These are phyloP conservation scores for Eleginops maclovinus DNA, from an alignment of 2,113 vertebrate genomes.

Conservation along the genomic window DNA sequence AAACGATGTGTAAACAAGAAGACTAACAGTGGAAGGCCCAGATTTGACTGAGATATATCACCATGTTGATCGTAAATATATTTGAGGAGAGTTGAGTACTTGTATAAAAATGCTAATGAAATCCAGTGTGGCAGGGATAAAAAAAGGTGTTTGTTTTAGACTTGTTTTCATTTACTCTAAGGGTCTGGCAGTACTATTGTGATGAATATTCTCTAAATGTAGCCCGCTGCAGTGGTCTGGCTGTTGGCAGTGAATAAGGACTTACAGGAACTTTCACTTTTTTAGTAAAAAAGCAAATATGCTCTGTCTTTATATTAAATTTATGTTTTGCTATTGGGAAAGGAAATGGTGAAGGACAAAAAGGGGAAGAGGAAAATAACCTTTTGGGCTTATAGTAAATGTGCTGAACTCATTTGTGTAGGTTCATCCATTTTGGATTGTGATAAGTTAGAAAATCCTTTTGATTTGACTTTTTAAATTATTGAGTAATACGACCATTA, in stretches of 20 bases:
- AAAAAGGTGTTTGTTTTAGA: constrained; percentile 44
- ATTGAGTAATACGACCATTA: neutral
- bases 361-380: neutral
- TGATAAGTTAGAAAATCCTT: neutral
- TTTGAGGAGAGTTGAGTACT: constrained; percentile 10
- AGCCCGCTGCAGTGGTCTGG: constrained; percentile 4
- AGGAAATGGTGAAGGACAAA: neutral
- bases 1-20: constrained; percentile 25
- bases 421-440: neutral
- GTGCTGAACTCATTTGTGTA: neutral
- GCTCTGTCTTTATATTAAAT: constrained; percentile 34
- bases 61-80: constrained; percentile 46
- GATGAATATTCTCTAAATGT: constrained; percentile 53
- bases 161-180: constrained; percentile 42
- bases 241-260: constrained; percentile 41
- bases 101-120: constrained; percentile 36
- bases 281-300: constrained; percentile 54
- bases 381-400: neutral
- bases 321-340: constrained; percentile 39
- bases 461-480: neutral
- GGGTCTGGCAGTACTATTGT: constrained; percentile 59
- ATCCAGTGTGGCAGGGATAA: constrained; percentile 16
- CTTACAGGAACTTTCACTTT: constrained; percentile 66
- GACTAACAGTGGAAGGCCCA: constrained; percentile 31
- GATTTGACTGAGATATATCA: constrained; percentile 33